Evolutionary conservation across 2,113 vertebrate genomes (phyloP), one percentile per base, ranked within the genome.

Genomic region (Geothlypis trichas): DNA sequence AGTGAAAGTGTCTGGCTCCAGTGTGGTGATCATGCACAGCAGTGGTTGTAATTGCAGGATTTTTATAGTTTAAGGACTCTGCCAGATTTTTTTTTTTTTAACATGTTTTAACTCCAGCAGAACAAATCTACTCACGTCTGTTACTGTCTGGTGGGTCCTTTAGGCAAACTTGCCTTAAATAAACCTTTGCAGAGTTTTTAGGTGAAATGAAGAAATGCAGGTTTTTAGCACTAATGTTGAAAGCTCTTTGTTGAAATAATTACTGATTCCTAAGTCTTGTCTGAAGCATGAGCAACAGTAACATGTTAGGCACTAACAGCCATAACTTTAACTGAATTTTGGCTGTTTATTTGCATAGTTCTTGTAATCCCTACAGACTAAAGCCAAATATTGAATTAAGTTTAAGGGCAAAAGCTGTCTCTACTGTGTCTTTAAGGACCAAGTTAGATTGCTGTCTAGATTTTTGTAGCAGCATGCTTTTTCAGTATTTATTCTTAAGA

Each of bases 1-100:
- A 98, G 98, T 97, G 98, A 98, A 98, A 98, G 98, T 98, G 98
- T 98, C 99, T 99, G 99, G 98, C 98, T 99, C 98, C 98, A 96
- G 96, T 97, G 79, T 96, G 98, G 98, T 98, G 98, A 98, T 99
- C 97, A 90, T 98, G 98, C 98, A 96, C 98, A 98, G 98, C 98
- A 97, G 98, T 97, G 98, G 98, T 98, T 98, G 97, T 98, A 98
- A 99, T 98, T 98, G 98, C 96, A 97, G 97, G 95, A 97, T 98
- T 99, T 98, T 98, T 98, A 98, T 98, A 98, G 98, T 94, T 97
- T 97, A 92, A 95, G 95, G 81, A 84, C 96, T 96, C 84, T 94
- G 98, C 98, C 98, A 98, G 97, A 26, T 96, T 95, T 94, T 91
- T 85, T 89, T 79, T 79, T 67, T 87, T 93, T 94, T 96, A 90